Percentiles rank a stretch among this genome's conserved stretches.
These are phyloP conservation scores for Myanophis thanlyinensis DNA, from an alignment of 2,113 vertebrate genomes.

Conservation along the genomic window DNA sequence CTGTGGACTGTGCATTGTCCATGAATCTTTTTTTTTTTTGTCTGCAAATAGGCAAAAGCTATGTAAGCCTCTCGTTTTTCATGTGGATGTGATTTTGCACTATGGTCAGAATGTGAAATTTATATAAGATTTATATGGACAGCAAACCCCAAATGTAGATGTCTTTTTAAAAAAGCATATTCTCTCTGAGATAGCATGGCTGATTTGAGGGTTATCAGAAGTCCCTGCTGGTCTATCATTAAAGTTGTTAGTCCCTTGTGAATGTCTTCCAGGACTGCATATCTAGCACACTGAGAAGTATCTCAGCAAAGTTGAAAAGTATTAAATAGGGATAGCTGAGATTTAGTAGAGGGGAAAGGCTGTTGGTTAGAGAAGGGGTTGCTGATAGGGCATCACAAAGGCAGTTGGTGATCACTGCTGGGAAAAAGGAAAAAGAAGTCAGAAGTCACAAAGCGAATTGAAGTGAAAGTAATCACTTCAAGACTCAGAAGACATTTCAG, in stretches of 20 bases:
- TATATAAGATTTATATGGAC: neutral
- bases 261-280: neutral
- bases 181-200: neutral
- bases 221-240: neutral
- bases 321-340: neutral
- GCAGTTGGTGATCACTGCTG: neutral
- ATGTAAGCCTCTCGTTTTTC: neutral
- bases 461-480: neutral
- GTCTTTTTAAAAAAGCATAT: neutral
- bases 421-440: neutral
- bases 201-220: neutral
- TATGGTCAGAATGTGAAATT: too few species aligned
- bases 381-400: neutral
- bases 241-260: neutral
- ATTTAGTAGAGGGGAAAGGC: neutral
- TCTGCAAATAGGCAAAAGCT: neutral
- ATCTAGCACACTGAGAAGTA: neutral
- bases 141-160: neutral
- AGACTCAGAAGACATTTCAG: neutral
- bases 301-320: neutral
- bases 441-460: neutral
- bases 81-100: neutral
- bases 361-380: neutral
- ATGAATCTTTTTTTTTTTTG: neutral
- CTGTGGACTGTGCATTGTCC: neutral